Evolutionary conservation across 2,113 vertebrate species (phyloP).

Genomic region (Elgaria multicarinata): DNA sequence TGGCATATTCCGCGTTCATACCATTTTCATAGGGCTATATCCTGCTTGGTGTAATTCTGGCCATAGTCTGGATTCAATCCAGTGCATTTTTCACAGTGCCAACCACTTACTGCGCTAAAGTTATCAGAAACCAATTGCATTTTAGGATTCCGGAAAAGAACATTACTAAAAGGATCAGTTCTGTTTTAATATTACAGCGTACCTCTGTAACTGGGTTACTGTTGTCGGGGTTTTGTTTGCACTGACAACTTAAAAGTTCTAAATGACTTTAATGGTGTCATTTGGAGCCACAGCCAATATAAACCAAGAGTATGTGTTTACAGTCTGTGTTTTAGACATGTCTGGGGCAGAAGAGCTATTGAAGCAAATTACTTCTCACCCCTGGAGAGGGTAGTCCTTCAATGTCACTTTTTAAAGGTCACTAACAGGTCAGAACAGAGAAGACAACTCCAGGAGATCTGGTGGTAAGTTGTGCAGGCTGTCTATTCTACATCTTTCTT

Average conservation of each 20-base stretch:
- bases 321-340: conserved; percentile 73
- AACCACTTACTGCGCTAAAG: background rate
- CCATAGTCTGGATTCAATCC: background rate
- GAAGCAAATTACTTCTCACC: conserved; percentile 75
- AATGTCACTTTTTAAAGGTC: conserved; percentile 74
- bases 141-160: background rate
- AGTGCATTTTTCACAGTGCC: background rate
- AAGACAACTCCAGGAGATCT: conserved; percentile 50
- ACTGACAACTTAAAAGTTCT: conserved; percentile 64
- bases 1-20: no score
- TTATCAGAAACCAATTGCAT: background rate
- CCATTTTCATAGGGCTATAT: no score
- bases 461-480: conserved; percentile 49
- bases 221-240: conserved; percentile 45
- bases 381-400: conserved; percentile 71
- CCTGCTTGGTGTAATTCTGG: no score
- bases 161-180: background rate
- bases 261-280: conserved; percentile 71
- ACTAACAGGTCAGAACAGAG: conserved; percentile 65
- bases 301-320: conserved; percentile 74
- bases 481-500: conserved; percentile 46
- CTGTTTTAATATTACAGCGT: conserved; percentile 7
- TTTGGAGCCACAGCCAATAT: conserved; percentile 68
- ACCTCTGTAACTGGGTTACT: conserved; percentile 27
- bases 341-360: conserved; percentile 73